Evolutionary conservation across 1,140 invertebrate genomes (phyloP).

Genomic region (Elymnias hypermnestra): DNA sequence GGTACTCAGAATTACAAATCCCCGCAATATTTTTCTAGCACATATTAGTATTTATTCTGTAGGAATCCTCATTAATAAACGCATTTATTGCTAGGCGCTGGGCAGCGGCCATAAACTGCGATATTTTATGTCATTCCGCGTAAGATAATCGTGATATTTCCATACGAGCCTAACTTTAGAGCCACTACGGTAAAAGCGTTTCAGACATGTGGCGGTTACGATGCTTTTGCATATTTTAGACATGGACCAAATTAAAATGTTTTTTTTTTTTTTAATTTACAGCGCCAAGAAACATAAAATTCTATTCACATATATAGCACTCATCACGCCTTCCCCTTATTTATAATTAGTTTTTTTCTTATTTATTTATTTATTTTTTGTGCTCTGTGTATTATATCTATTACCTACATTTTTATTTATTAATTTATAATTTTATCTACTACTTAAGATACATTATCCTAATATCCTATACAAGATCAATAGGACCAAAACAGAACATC

Average conservation of each 20-base stretch:
- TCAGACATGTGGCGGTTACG: slow-evolving; percentile 6
- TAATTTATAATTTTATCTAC: too few species aligned
- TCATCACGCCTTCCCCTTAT: too few species aligned
- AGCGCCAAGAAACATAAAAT: too few species aligned
- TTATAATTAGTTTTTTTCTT: too few species aligned
- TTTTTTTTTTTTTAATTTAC: too few species aligned
- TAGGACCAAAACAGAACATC: too few species aligned
- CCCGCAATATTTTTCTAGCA: slow-evolving; percentile 9
- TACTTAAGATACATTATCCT: too few species aligned
- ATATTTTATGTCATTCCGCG: slow-evolving; percentile 32
- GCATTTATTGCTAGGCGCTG: slow-evolving; percentile 34
- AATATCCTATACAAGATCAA: too few species aligned
- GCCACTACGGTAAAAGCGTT: slow-evolving; percentile 10
- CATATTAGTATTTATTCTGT: slow-evolving; percentile 13
- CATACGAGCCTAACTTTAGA: slow-evolving; percentile 22
- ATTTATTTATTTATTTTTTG: too few species aligned
- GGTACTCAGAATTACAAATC: neutral
- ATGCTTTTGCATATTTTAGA: neutral
- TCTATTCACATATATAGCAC: too few species aligned
- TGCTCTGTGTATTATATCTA: too few species aligned
- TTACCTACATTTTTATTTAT: too few species aligned
- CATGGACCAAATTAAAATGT: neutral
- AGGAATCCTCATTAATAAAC: slow-evolving; percentile 34
- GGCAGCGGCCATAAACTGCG: slow-evolving; percentile 28
- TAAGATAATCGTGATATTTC: slow-evolving; percentile 40